Percentiles rank a stretch among this genome's conserved stretches.
Evolutionary conservation across 2,797 vertebrate species (phyloP).

Genomic region (Chloroceryle amazona): DNA sequence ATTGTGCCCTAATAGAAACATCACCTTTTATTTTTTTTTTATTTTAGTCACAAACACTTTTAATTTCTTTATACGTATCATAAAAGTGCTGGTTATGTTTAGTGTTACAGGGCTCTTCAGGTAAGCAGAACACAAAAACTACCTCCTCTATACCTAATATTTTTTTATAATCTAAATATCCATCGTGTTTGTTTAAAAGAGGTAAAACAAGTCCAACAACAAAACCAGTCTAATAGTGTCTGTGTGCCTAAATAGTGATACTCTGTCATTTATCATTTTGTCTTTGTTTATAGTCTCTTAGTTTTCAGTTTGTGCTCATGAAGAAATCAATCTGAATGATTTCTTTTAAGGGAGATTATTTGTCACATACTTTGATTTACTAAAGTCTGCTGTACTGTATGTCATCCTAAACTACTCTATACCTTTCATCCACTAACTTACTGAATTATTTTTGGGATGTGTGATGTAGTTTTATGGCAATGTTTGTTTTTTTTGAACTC

Average conservation of each 20-base stretch:
- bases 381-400: not conserved
- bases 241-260: not conserved
- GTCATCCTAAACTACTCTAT: slow-evolving; percentile 8
- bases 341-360: slow-evolving; percentile 55
- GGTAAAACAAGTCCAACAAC: not conserved
- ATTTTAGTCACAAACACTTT: not conserved
- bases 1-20: not conserved
- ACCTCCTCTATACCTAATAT: not conserved
- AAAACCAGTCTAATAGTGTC: not conserved
- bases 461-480: not conserved
- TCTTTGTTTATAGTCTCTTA: not conserved
- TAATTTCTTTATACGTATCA: not conserved
- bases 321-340: slow-evolving; percentile 52
- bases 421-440: slow-evolving; percentile 25
- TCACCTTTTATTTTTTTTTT: not conserved
- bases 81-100: not conserved
- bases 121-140: not conserved
- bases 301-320: not conserved
- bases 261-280: slow-evolving; percentile 5
- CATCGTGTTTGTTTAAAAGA: slow-evolving; percentile 3
- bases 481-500: not conserved
- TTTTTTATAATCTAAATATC: not conserved
- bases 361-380: slow-evolving; percentile 20
- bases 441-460: not conserved
- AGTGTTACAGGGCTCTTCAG: not conserved